Evolutionary conservation across 2,888 invertebrate genomes (phyloP).

Genomic region (Nebria salina): DNA sequence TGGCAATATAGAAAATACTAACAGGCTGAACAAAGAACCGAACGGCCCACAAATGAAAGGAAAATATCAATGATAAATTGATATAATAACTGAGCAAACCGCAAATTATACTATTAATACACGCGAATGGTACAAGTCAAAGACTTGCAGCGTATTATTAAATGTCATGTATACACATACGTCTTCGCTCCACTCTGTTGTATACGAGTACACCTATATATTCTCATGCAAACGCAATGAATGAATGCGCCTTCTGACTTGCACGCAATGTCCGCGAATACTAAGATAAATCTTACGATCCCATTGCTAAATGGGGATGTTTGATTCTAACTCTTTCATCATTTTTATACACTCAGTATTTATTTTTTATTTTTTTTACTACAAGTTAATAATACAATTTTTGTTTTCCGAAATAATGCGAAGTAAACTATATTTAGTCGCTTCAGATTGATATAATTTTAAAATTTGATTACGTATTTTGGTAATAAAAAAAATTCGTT

Average conservation of each 20-base stretch:
- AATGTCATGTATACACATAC: slow-evolving; percentile 42
- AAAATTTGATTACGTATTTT: too few species aligned
- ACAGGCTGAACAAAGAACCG: slow-evolving; percentile 29
- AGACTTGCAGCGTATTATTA: slow-evolving; percentile 41
- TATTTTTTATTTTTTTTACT: too few species aligned
- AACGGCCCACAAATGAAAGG: slow-evolving; percentile 31
- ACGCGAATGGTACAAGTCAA: slow-evolving; percentile 35
- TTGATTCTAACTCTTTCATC: slow-evolving; percentile 5
- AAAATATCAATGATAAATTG: slow-evolving; percentile 45
- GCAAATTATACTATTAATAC: slow-evolving; percentile 46
- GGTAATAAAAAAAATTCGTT: too few species aligned
- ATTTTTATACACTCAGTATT: too few species aligned
- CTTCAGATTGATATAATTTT: too few species aligned
- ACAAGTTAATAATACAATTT: too few species aligned
- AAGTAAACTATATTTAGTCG: too few species aligned
- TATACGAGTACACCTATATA: background rate
- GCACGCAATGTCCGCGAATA: slow-evolving; percentile 18
- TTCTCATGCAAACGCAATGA: slow-evolving; percentile 23
- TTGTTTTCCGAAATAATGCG: too few species aligned
- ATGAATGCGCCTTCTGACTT: slow-evolving; percentile 3
- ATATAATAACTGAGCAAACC: slow-evolving; percentile 41
- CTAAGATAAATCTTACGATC: slow-evolving; percentile 35
- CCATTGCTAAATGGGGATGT: slow-evolving; percentile 31
- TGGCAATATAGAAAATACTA: slow-evolving; percentile 31
- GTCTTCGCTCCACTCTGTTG: slow-evolving; percentile 16